phyloP scores from a whole-genome alignment of 2,797 vertebrate species.

The Sebastes nivosus region DNA sequence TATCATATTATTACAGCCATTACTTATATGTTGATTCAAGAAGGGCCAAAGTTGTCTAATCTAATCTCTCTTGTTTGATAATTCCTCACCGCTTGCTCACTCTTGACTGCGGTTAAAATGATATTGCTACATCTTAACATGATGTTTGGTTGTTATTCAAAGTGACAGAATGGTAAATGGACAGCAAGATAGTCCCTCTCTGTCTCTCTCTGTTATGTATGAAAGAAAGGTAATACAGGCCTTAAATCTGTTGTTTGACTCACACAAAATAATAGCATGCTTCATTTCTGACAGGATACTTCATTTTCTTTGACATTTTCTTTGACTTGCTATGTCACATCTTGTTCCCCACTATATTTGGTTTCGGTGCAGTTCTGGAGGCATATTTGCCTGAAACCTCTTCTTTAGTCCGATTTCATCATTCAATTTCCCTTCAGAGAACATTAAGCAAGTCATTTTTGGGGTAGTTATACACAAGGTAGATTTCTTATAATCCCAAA shows the following conservation, averaged over 20 bases:
- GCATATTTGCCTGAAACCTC: slow-evolving; percentile 25
- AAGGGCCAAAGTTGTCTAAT: slow-evolving; percentile 22
- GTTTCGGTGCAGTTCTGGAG: not conserved
- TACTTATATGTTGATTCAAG: slow-evolving; percentile 21
- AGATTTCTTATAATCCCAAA: not conserved
- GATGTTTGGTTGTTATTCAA: not conserved
- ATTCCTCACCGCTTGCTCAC: not conserved
- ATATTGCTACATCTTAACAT: not conserved
- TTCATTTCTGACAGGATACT: slow-evolving; percentile 9
- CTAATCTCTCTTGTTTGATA: slow-evolving; percentile 15
- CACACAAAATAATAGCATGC: not conserved
- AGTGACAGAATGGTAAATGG: not conserved
- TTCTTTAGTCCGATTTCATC: not conserved
- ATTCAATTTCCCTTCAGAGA: not conserved
- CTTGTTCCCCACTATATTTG: not conserved
- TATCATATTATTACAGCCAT: slow-evolving; percentile 19
- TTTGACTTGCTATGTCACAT: slow-evolving; percentile 15
- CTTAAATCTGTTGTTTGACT: not conserved
- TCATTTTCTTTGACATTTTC: slow-evolving; percentile 26
- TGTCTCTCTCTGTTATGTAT: not conserved
- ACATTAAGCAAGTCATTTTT: not conserved
- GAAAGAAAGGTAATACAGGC: slow-evolving; percentile 17
- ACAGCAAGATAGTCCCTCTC: not conserved
- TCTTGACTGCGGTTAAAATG: not conserved
- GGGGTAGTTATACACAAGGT: accelerated